Evolutionary conservation across 2,797 vertebrate species (phyloP), one percentile per base, ranked within the genome.

Genomic region (Gila robusta): DNA sequence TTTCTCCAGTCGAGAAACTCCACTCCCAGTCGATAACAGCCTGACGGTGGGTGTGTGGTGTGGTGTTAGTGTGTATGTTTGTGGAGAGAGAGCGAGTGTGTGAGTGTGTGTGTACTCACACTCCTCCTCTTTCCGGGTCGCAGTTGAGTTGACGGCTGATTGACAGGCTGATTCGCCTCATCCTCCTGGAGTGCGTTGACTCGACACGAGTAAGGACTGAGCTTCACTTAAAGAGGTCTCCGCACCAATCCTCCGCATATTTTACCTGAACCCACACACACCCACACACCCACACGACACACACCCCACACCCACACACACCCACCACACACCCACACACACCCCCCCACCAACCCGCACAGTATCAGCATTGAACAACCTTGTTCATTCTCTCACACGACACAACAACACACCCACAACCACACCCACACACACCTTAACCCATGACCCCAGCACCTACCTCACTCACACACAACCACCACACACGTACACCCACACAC

Each of bases 161-260:
- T 91, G 98, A 99, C 86, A 99, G 95, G 64, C 98, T 97, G 92
- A n/a, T n/a, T 99, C 98, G 92, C 99, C 98, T 0, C 98, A n/a
- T n/a, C 97, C 92, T 99, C 98, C 92, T 99, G 98, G 79, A 99
- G 95, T 39, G 98, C 98, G 92, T 99, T 99, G 88, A 99, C 98
- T 95, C 98, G 95, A 93, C 99, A 99, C 81, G 98, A 99, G 94
- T n/a, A 99, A 99, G 91, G 98, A 95, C 93, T 99, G 98, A 72
- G 98, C 98, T 94, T 99, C 98, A 62, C n/a, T 98, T 98, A 95
- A 99, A 99, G 86, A 99, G 96, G 93, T 99, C 98, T 88, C 98
- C 98, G 91, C 99, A 99, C 93, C 99, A 95, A 92, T 99, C 98
- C 95, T 99, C 98, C 89, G 98, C 98, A 97, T 99, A 99, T 96